Evolutionary conservation across 92 coral and sea anemone genomes (phyloP), one percentile per base, ranked within the genome.

Genomic region (Epizoanthus rinbou): DNA sequence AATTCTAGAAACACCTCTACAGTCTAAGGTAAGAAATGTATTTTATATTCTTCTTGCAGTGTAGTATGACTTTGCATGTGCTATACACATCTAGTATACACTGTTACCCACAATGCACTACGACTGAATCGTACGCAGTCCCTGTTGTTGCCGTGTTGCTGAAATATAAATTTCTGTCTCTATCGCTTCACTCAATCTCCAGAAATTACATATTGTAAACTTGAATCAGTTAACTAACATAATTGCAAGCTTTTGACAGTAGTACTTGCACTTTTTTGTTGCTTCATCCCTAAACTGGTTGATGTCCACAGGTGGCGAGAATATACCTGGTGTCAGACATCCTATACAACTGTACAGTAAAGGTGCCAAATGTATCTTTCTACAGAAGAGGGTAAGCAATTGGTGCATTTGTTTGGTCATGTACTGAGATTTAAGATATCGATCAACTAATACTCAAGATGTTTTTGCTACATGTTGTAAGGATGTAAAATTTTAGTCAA

Each of bases 351-450:
- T 97, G 99, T 64, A 91, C 98, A 21, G 98, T 92, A 31, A 97
- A 97, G 86, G 93, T 97, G 24, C 99, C 98, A 19, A 97, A 97
- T 84, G 95, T 94, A 31, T 97, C 99, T 0, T 97, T 87, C 88
- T 97, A 86, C 89, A 92, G 99, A 47, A 97, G 90, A 86, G 95
- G 99, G 99, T 97, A 69, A 50, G 97, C 60, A 47, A 63, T 3
- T 0, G 1, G 2, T 28, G 2, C n/a, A 4, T 72, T 18, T 23
- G 39, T 35, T 2, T 21, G 66, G 7, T 5, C 16, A 15, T 69
- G n/a, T 18, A 13, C 21, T 28, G 69, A 1, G 43, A 37, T 37
- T 37, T 37, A 6, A 3, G 43, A 37, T 3, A 37, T 37, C 6
- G 5, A 37, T 37, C 43, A 37, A 37, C 43, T 37, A 37, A 37